Conservation (phyloP, 2,888 invertebrate genomes). For the Atrina japonica region DNA sequence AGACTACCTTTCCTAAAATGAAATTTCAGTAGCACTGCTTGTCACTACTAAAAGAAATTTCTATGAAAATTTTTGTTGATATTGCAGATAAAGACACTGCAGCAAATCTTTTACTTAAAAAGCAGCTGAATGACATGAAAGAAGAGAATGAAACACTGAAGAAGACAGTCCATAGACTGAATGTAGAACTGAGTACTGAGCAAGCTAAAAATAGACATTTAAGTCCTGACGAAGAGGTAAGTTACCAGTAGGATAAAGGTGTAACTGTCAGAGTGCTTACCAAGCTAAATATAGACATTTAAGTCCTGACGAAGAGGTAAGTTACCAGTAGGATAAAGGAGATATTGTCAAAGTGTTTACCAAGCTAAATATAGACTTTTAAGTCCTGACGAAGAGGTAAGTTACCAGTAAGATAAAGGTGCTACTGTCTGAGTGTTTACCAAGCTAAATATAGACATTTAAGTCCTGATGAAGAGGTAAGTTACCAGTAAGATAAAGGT, state of each 20-base stretch:
- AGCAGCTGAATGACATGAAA: conserved; percentile 71
- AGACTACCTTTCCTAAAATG: too few relatives aligned
- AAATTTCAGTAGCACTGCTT: too few relatives aligned
- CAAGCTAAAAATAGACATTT: conserved; percentile 75
- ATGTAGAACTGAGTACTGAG: conserved; percentile 77
- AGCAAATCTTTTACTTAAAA: conserved; percentile 60
- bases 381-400: conserved; percentile 51
- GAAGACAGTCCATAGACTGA: conserved; percentile 72
- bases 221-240: conserved; percentile 51
- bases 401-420: background rate
- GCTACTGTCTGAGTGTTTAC: conserved; percentile 77
- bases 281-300: conserved; percentile 75
- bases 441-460: conserved; percentile 75
- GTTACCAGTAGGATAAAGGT: background rate
- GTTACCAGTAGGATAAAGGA: background rate
- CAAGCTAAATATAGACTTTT: conserved; percentile 75
- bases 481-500: background rate
- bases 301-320: conserved; percentile 51
- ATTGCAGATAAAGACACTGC: conserved; percentile 65
- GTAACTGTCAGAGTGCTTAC: conserved; percentile 77
- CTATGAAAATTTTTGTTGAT: background rate
- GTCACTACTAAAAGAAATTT: too few relatives aligned
- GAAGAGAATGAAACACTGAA: conserved; percentile 76
- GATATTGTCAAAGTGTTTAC: conserved; percentile 76
- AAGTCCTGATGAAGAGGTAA: conserved; percentile 51